Evolutionary conservation across 2,888 invertebrate species (phyloP).

Genomic region (Lamellibrachia columna): DNA sequence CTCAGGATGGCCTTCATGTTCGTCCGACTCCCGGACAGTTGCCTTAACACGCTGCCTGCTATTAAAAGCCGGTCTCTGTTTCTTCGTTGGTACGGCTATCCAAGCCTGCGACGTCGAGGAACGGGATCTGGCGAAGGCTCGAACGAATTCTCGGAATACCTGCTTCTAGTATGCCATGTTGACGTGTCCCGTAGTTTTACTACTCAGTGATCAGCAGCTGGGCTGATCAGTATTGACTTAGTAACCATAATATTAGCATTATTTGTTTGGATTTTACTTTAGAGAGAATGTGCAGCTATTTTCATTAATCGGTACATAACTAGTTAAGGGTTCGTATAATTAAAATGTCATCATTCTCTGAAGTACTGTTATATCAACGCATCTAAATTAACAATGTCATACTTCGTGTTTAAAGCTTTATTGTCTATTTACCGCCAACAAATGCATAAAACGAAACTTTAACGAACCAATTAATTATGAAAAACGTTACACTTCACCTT

Average conservation of each 20-base stretch:
- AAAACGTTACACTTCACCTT: too few species aligned
- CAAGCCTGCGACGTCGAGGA: not conserved
- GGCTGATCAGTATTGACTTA: not conserved
- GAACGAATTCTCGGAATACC: not conserved
- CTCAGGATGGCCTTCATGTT: not conserved
- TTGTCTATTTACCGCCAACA: too few species aligned
- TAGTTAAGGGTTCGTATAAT: too few species aligned
- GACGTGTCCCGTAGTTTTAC: not conserved
- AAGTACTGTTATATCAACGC: too few species aligned
- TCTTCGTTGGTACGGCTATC: not conserved
- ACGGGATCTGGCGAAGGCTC: not conserved
- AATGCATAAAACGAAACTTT: too few species aligned
- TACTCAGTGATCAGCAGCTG: not conserved
- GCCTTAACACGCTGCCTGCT: not conserved
- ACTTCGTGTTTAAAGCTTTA: too few species aligned
- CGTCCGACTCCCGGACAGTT: not conserved
- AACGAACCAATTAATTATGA: too few species aligned
- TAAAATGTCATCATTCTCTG: too few species aligned
- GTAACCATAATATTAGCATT: not conserved
- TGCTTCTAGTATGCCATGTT: not conserved
- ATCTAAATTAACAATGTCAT: too few species aligned
- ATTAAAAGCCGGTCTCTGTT: not conserved
- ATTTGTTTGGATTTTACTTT: not conserved
- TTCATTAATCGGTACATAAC: too few species aligned
- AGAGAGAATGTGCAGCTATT: not conserved